Percentiles rank a stretch among this genome's conserved stretches.
phyloP scores from a whole-genome alignment of 1,140 invertebrate species.

The Megalopta genalis region DNA sequence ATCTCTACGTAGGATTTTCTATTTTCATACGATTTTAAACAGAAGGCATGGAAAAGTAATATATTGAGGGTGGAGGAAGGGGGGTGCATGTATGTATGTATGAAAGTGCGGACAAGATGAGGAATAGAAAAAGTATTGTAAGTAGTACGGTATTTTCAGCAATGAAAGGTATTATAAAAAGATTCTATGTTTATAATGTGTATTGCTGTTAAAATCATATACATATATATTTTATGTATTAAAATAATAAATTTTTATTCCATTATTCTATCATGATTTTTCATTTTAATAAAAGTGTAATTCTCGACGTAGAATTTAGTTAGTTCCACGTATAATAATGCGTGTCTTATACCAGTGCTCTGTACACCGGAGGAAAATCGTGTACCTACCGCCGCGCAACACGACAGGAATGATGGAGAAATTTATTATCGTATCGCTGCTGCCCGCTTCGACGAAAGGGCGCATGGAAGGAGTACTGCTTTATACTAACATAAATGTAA shows the following conservation, averaged over 20 bases:
- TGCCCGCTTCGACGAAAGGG: too few relatives aligned
- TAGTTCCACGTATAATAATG: background rate
- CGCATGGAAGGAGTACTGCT: background rate
- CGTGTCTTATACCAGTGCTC: background rate
- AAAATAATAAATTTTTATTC: constrained; percentile 64
- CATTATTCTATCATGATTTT: constrained; percentile 44
- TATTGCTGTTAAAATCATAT: constrained; percentile 61
- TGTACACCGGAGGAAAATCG: too few relatives aligned
- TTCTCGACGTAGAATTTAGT: background rate
- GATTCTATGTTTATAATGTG: constrained; percentile 52
- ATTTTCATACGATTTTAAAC: constrained; percentile 59
- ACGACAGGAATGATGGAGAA: too few relatives aligned
- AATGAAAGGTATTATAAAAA: constrained; percentile 44
- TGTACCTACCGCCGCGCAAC: too few relatives aligned
- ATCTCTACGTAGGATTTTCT: constrained; percentile 66
- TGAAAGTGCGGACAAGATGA: background rate
- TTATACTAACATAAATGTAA: background rate
- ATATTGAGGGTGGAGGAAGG: background rate
- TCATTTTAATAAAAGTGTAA: background rate
- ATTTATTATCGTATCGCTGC: too few relatives aligned
- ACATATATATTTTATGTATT: constrained; percentile 67
- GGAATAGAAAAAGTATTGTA: constrained; percentile 29
- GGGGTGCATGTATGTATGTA: background rate
- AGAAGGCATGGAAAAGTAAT: background rate
- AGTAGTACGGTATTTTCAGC: constrained; percentile 55